Percentiles rank a stretch among this genome's conserved stretches.
Evolutionary conservation across 2,113 vertebrate species (phyloP).

Genomic region (Cavia porcellus): DNA sequence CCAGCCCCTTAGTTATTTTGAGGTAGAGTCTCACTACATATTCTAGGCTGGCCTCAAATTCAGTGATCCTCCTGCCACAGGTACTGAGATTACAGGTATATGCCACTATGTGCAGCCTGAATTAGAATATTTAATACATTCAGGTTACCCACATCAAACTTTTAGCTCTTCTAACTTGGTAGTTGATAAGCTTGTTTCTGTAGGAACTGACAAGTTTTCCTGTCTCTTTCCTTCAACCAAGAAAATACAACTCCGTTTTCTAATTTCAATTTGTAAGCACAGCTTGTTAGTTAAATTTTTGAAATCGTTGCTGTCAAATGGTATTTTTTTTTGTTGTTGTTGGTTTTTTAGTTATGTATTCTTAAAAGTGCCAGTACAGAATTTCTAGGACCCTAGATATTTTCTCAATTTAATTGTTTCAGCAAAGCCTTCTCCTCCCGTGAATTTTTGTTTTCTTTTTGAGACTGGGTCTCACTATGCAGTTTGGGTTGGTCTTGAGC

Average conservation of each 20-base stretch:
- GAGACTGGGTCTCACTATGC: too few relatives aligned
- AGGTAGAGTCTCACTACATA: too few relatives aligned
- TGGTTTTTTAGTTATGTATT: slow-evolving; percentile 49
- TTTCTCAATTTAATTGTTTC: not conserved
- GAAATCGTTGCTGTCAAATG: not conserved
- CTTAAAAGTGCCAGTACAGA: not conserved
- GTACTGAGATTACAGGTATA: not conserved
- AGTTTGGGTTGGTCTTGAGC: too few relatives aligned
- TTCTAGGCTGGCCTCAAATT: too few relatives aligned
- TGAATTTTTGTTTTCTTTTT: not conserved
- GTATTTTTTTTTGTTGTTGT: too few relatives aligned
- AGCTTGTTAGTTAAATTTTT: not conserved
- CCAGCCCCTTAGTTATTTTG: too few relatives aligned
- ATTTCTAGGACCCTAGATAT: not conserved
- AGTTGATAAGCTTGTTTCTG: not conserved
- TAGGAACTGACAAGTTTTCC: not conserved
- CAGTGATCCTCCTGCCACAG: not conserved
- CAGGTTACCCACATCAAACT: not conserved
- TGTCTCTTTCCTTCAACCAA: not conserved
- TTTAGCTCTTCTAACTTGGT: not conserved
- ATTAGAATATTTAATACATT: not conserved
- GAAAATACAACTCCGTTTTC: not conserved
- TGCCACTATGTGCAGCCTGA: not conserved
- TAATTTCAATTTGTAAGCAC: not conserved
- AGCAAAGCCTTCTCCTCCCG: not conserved